A percentile compares a stretch with the other conserved stretches of the same genome.
Conservation (phyloP, 2,888 invertebrate genomes). For the Melinaea menophilus region DNA sequence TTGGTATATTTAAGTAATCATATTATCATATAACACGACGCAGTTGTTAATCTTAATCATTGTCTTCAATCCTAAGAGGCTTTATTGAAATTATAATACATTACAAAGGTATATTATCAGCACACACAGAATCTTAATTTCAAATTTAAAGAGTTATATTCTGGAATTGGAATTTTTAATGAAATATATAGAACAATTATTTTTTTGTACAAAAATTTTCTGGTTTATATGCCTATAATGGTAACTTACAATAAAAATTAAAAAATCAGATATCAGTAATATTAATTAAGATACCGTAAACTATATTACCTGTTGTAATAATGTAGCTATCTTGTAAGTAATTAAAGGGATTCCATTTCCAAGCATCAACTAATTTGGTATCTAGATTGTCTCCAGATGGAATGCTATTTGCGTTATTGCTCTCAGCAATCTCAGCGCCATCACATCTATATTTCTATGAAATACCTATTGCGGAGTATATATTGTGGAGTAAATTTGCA, state of each 20-base stretch:
- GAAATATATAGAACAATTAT: no score
- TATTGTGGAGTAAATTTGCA: conserved; percentile 4
- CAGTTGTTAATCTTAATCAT: no score
- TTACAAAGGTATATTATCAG: no score
- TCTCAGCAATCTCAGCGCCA: conserved; percentile 24
- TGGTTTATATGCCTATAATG: no score
- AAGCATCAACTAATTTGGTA: conserved; percentile 37
- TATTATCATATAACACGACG: no score
- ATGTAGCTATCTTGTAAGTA: conserved; percentile 16
- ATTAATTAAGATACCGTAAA: neutral
- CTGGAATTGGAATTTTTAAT: no score
- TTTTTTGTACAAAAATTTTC: no score
- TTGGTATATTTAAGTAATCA: no score
- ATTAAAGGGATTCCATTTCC: conserved; percentile 33
- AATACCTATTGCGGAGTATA: conserved; percentile 30
- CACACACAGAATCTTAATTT: no score
- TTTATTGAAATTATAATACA: no score
- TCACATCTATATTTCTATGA: conserved; percentile 12
- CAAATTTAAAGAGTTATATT: no score
- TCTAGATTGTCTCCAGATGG: conserved; percentile 34
- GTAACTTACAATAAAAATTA: neutral
- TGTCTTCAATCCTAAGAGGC: no score
- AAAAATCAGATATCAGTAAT: neutral
- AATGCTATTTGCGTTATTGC: conserved; percentile 25
- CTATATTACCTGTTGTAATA: neutral